Evolutionary conservation across 2,888 invertebrate species (phyloP).

Genomic region (Nomada goodeniana): DNA sequence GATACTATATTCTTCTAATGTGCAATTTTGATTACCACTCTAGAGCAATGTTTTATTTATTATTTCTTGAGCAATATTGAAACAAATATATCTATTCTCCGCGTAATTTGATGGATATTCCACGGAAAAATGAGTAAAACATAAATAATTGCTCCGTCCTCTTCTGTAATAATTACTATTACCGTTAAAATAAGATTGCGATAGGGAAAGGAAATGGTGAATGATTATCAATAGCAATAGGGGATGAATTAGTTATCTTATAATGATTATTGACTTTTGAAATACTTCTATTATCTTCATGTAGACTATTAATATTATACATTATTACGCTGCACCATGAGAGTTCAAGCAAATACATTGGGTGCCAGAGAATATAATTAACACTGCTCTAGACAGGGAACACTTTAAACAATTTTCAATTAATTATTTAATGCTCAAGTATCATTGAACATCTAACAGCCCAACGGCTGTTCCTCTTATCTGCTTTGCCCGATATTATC

Average conservation of each 20-base stretch:
- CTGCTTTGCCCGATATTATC: conserved; percentile 44
- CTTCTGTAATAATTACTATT: background rate
- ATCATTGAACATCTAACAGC: background rate
- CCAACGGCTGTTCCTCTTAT: conserved; percentile 45
- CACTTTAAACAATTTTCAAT: background rate
- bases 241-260: background rate
- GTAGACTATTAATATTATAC: too few species aligned
- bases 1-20: too few species aligned
- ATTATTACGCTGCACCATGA: too few species aligned
- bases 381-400: background rate
- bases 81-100: too few species aligned
- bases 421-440: conserved; percentile 18
- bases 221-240: background rate
- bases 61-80: background rate
- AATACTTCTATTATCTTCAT: too few species aligned
- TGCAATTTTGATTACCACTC: background rate
- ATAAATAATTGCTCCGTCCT: background rate
- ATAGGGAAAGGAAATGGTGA: too few species aligned
- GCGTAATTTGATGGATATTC: too few species aligned
- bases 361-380: conserved; percentile 1
- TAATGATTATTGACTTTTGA: too few species aligned
- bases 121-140: background rate
- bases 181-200: too few species aligned
- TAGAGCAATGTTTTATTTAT: conserved; percentile 1
- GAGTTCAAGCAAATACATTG: too few species aligned